Evolutionary conservation across 2,888 invertebrate genomes (phyloP).

Genomic region (Standfussiana lucernea): DNA sequence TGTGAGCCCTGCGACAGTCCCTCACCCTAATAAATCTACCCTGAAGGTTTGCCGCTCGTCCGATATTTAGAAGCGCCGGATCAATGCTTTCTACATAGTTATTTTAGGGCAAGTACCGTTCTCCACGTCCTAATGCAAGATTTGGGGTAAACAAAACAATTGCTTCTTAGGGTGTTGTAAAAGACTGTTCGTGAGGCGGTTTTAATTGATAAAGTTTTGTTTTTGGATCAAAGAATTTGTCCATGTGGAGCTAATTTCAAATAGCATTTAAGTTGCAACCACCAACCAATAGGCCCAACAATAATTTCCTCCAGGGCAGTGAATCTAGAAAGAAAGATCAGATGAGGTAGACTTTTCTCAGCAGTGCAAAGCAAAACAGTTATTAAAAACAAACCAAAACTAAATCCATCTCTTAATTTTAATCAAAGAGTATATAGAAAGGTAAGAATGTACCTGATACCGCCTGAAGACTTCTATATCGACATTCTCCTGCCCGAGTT

Average conservation of each 20-base stretch:
- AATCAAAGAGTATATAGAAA: neutral
- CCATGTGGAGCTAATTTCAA: neutral
- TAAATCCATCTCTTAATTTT: neutral
- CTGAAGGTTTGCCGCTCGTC: constrained; percentile 75
- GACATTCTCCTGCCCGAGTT: too few relatives aligned
- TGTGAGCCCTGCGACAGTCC: constrained; percentile 66
- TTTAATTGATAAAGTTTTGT: constrained; percentile 45
- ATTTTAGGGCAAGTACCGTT: constrained; percentile 69
- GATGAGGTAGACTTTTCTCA: too few relatives aligned
- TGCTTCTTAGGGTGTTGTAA: constrained; percentile 39
- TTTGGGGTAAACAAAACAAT: constrained; percentile 67
- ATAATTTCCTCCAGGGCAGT: neutral
- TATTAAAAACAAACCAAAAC: too few relatives aligned
- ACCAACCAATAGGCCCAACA: neutral
- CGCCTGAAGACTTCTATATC: neutral
- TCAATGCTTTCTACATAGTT: constrained; percentile 74
- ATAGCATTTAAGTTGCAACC: neutral
- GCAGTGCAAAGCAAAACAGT: neutral
- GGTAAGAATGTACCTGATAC: neutral
- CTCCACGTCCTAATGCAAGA: constrained; percentile 63
- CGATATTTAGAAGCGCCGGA: constrained; percentile 76
- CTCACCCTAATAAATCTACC: constrained; percentile 80
- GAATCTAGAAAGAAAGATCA: neutral
- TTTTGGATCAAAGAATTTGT: constrained; percentile 4
- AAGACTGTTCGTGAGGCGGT: constrained; percentile 24